phyloP scores from a whole-genome alignment of 2,888 invertebrate species.

The Meandrusa payeni region DNA sequence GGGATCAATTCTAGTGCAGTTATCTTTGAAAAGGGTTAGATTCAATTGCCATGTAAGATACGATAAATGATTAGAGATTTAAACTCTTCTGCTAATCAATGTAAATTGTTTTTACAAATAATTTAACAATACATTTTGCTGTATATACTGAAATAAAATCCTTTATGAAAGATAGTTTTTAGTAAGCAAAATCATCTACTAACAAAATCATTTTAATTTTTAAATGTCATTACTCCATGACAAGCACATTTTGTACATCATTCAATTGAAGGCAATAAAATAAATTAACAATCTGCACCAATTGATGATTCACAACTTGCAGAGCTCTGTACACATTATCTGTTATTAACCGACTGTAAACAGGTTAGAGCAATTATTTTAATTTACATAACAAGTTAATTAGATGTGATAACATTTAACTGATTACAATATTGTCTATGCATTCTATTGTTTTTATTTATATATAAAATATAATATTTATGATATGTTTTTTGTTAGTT shows the following conservation, averaged over 20 bases:
- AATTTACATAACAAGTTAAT: slow-evolving; percentile 15
- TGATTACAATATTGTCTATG: neutral
- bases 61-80: no score
- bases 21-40: no score
- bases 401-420: slow-evolving; percentile 4
- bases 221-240: slow-evolving; percentile 27
- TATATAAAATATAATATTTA: slow-evolving; percentile 14
- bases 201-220: no score
- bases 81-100: no score
- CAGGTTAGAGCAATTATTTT: slow-evolving; percentile 36
- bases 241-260: slow-evolving; percentile 49
- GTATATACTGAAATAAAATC: no score
- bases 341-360: slow-evolving; percentile 38
- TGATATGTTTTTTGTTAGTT: no score
- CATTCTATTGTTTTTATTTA: slow-evolving; percentile 3
- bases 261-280: slow-evolving; percentile 62
- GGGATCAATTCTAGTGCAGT: no score
- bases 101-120: no score
- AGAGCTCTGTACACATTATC: slow-evolving; percentile 42
- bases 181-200: no score
- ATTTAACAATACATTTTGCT: no score
- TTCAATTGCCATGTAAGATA: no score
- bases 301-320: slow-evolving; percentile 61
- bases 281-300: slow-evolving; percentile 54
- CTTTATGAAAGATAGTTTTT: no score